Base-by-base conservation (phyloP, 2,113 vertebrate species). In the Nesogale talazaci region DNA sequence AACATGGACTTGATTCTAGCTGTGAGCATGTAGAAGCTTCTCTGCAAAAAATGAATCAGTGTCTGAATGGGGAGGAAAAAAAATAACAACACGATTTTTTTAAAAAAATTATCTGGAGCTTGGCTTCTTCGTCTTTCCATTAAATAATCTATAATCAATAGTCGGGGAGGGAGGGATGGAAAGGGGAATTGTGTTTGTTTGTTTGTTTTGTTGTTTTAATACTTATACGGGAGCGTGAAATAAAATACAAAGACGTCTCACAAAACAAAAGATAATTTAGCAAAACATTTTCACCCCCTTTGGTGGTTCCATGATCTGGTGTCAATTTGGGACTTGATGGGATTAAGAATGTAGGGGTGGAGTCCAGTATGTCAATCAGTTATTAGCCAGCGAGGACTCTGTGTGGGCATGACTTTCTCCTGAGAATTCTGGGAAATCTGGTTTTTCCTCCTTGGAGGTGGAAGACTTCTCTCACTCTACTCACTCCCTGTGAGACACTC, bases 211-310 rank as follows among this genome's bases (percentile, higher is more conserved):
- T 61, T 23, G 59, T 76, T 74, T 76, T 29, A 79, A 84, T 20
- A 25, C 27, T 72, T 56, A 1, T 70, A 36, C 8, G 59, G 20
- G 56, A 80, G 67, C 16, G 78, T 22, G 31, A 88, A 86, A 52
- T 86, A 80, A 93, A 88, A 88, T 34, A 34, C 72, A 93, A 93
- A 94, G 65, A 63, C 15, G 79, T 0, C 74, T 83, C 22, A 36
- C 57, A 86, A 84, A 83, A 81, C 38, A 14, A 84, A 83, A 81
- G 42, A 14, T 2, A 20, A 59, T 88, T 79, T 40, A 77, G 46
- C 36, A 83, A 57, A 29, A 14, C 42, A 25, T n/a, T 46, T 88
- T 34, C 67, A 46, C 31, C 65, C 67, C 67, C 27, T 56, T 69
- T 61, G 40, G 19, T n/a, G 25, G 31, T 74, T 22, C 82, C 46